Base-by-base conservation (phyloP, 2,113 vertebrate species). In the Paedocypris sp. region DNA sequence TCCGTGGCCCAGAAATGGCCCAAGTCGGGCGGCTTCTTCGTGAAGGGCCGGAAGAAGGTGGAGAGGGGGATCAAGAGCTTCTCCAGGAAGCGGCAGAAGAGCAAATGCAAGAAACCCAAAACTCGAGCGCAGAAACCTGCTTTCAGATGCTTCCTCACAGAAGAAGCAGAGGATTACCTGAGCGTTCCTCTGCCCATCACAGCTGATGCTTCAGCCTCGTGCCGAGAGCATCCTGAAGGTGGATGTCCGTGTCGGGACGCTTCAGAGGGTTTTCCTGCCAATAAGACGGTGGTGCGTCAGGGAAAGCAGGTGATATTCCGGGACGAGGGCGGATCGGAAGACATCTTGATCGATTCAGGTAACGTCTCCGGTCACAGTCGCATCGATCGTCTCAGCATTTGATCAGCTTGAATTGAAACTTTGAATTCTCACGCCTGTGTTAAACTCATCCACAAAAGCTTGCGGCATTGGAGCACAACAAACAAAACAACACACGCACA, bases 321-420 rank as follows among this genome's bases (percentile, higher is more conserved):
- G 38, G 95, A 98, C 0, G 93, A 97, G 60, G 95, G 96, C 0
- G 90, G 92, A 41, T 93, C 89, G 0, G 91, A 98, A 66, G 95
- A 98, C 84, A 98, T 98, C 66, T 97, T 98, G 95, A 94, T 98
- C 12, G 94, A 98, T 61, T 98, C 95, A 0, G 94, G 94, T 93
- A 78, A 62, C n/a, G n/a, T n/a, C n/a, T n/a, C n/a, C n/a, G n/a
- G n/a, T n/a, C n/a, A n/a, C n/a, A n/a, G n/a, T n/a, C n/a, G n/a
- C n/a, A n/a, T n/a, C n/a, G n/a, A n/a, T n/a, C n/a, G n/a, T n/a
- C n/a, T n/a, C n/a, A n/a, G n/a, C n/a, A n/a, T n/a, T n/a, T n/a
- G n/a, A n/a, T n/a, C n/a, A n/a, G n/a, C n/a, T n/a, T n/a, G n/a
- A n/a, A n/a, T n/a, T n/a, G n/a, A n/a, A n/a, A n/a, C n/a, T n/a